These are phyloP conservation scores for Athalia cordata DNA, from an alignment of 2,888 invertebrate species.

Conservation along the genomic window DNA sequence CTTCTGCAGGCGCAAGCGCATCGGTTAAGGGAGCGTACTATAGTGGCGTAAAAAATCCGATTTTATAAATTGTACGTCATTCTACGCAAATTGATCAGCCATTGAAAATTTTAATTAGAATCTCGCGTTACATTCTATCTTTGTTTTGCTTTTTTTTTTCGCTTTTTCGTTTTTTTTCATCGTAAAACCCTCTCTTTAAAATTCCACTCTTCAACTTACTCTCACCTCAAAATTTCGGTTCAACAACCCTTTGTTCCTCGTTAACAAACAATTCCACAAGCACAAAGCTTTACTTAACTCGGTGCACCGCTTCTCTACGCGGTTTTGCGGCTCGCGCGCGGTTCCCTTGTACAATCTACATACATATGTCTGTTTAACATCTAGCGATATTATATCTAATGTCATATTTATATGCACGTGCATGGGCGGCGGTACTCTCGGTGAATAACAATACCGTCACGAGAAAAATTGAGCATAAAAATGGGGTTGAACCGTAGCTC, in stretches of 20 bases:
- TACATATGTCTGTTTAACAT: constrained; percentile 4
- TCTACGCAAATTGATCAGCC: constrained; percentile 47
- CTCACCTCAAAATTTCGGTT: constrained; percentile 16
- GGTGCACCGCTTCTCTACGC: background rate
- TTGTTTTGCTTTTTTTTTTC: background rate
- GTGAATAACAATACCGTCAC: too few relatives aligned
- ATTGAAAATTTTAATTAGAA: constrained; percentile 40
- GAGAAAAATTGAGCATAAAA: too few relatives aligned
- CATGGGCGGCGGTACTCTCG: too few relatives aligned
- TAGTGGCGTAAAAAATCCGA: constrained; percentile 17
- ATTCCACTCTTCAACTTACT: constrained; percentile 3
- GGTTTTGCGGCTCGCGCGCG: constrained; percentile 29
- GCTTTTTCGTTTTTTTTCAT: background rate
- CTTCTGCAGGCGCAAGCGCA: constrained; percentile 59
- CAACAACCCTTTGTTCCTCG: constrained; percentile 35
- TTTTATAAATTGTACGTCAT: constrained; percentile 63
- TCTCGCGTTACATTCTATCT: constrained; percentile 48
- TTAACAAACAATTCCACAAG: constrained; percentile 41
- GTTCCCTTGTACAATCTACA: background rate
- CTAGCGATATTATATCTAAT: constrained; percentile 1
- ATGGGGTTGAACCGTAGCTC: too few relatives aligned
- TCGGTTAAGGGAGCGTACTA: background rate
- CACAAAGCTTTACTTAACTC: constrained; percentile 41
- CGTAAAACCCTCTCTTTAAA: background rate
- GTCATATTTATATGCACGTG: constrained; percentile 2